phyloP scores from a whole-genome alignment of 2,797 vertebrate genomes.

The Coreius guichenoti region DNA sequence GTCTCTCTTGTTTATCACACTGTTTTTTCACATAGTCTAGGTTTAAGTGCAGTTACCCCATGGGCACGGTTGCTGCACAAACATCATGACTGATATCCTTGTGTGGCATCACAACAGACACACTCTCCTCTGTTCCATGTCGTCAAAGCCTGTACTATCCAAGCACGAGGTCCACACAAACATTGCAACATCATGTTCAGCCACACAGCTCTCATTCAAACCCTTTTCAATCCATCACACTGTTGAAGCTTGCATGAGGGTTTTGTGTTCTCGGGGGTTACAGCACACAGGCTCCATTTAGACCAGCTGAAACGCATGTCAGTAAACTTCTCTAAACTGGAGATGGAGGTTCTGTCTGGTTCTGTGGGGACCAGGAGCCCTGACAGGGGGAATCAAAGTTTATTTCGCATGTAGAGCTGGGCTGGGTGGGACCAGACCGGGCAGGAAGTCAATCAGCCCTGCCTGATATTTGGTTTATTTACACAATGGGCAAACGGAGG shows the following conservation, averaged over 20 bases:
- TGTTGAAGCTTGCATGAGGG: conserved; percentile 35
- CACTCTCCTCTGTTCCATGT: conserved; percentile 8
- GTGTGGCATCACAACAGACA: conserved; percentile 21
- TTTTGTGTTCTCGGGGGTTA: conserved; percentile 39
- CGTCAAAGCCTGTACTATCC: conserved; percentile 30
- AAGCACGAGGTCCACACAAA: conserved; percentile 39
- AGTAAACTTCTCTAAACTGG: conserved; percentile 9
- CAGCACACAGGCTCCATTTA: conserved; percentile 45
- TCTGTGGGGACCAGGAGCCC: conserved; percentile 20
- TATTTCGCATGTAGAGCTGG: conserved; percentile 52
- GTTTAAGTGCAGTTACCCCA: not conserved
- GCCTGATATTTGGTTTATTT: conserved; percentile 61
- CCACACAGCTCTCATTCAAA: conserved; percentile 22
- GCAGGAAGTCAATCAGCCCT: conserved; percentile 53
- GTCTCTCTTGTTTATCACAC: not conserved
- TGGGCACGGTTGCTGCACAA: not conserved
- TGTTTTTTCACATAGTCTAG: not conserved
- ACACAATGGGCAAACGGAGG: conserved; percentile 47
- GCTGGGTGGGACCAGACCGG: conserved; percentile 33
- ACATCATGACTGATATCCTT: conserved; percentile 27
- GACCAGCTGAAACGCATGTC: conserved; percentile 16
- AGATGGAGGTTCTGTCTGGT: conserved; percentile 15
- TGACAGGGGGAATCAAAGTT: conserved; percentile 41
- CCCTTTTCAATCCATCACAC: conserved; percentile 41
- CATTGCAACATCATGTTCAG: conserved; percentile 16